Percentiles rank a stretch among this genome's conserved stretches.
phyloP scores from a whole-genome alignment of 2,797 vertebrate genomes.

The Triplophysa yarkandensis region DNA sequence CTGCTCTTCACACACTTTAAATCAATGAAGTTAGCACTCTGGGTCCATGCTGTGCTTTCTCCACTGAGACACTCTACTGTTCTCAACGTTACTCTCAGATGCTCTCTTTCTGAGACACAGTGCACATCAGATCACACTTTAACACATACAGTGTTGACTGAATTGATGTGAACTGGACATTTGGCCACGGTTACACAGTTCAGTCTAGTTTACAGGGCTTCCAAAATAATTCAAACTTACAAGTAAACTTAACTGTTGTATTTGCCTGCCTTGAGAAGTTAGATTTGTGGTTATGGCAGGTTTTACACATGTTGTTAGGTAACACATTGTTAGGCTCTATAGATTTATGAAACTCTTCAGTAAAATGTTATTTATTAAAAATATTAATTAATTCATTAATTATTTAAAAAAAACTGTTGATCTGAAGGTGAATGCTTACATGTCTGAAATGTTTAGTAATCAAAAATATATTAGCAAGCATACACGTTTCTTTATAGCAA shows the following conservation, averaged over 20 bases:
- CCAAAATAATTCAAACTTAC: neutral
- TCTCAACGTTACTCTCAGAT: constrained; percentile 19
- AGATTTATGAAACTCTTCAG: too few species aligned
- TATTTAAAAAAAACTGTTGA: too few species aligned
- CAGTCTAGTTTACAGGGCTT: neutral
- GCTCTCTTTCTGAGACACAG: neutral
- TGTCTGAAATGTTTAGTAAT: too few species aligned
- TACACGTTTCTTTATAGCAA: too few species aligned
- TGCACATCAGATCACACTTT: neutral
- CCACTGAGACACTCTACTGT: constrained; percentile 14
- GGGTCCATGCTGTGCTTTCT: constrained; percentile 1
- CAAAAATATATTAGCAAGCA: too few species aligned
- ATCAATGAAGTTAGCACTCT: constrained; percentile 48
- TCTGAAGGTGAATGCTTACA: too few species aligned
- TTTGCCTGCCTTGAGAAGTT: neutral
- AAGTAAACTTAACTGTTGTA: neutral
- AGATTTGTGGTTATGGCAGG: too few species aligned
- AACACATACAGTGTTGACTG: neutral
- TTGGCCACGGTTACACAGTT: neutral
- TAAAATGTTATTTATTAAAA: too few species aligned
- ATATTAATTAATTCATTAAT: too few species aligned
- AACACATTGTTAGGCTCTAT: too few species aligned
- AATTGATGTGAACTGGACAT: constrained; percentile 5
- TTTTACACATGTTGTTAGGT: too few species aligned
- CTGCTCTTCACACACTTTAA: constrained; percentile 36